phyloP scores from a whole-genome alignment of 2,888 invertebrate species.

The Stomorhina lunata region DNA sequence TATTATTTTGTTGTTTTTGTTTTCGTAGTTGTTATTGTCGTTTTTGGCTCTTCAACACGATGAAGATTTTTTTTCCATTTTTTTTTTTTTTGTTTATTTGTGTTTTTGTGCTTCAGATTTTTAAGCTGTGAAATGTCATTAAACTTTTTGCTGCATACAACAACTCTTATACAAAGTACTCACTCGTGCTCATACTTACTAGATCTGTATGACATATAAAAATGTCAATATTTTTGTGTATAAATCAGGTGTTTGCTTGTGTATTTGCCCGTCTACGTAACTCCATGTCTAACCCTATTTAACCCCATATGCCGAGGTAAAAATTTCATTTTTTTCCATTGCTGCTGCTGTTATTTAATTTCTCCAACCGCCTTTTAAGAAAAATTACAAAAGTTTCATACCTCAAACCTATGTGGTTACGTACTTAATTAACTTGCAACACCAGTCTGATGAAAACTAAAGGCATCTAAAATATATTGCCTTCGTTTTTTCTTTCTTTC shows the following conservation, averaged over 20 bases:
- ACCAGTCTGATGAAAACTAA: slow-evolving; percentile 56
- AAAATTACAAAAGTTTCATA: slow-evolving; percentile 35
- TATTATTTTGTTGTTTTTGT: slow-evolving; percentile 21
- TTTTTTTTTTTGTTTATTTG: slow-evolving; percentile 37
- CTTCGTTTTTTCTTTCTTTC: neutral
- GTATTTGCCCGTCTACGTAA: neutral
- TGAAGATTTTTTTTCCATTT: slow-evolving; percentile 11
- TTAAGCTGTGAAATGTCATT: slow-evolving; percentile 65
- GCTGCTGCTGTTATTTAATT: slow-evolving; percentile 40
- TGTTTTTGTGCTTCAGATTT: slow-evolving; percentile 48
- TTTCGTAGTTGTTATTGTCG: slow-evolving; percentile 42
- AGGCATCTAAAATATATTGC: slow-evolving; percentile 51
- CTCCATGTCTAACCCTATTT: slow-evolving; percentile 25
- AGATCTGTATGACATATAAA: neutral
- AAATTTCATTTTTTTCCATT: slow-evolving; percentile 42
- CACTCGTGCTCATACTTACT: slow-evolving; percentile 7
- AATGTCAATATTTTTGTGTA: slow-evolving; percentile 45
- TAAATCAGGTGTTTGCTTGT: neutral
- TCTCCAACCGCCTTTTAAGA: slow-evolving; percentile 49
- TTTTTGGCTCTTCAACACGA: slow-evolving; percentile 54
- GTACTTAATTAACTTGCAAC: slow-evolving; percentile 66
- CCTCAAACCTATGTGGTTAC: slow-evolving; percentile 50
- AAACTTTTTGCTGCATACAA: slow-evolving; percentile 59
- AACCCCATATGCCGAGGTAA: slow-evolving; percentile 37
- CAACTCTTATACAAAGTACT: no score